Evolutionary conservation across 1,140 invertebrate genomes (phyloP), one percentile per base, ranked within the genome.

Genomic region (Drosophila ogumai): DNA sequence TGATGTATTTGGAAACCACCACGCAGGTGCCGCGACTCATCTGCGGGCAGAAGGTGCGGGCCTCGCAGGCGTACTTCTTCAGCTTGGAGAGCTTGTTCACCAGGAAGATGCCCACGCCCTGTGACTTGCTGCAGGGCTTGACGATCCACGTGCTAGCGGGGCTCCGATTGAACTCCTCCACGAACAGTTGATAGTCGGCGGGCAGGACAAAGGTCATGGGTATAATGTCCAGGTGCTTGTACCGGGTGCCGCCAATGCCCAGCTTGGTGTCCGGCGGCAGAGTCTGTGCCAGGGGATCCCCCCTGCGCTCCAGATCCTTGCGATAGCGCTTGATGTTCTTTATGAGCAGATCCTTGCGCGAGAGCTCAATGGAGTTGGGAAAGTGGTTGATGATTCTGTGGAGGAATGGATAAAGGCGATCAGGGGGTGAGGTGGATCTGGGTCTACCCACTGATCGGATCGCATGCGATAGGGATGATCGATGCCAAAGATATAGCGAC

Each of bases 91-190:
- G 92, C 93, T 97, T 98, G 79, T 98, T 98, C 73, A 98, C 97
- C 13, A 98, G 93, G 91, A 97, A 97, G 75, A 98, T 98, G 15
- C 97, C 97, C 8, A 96, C 95, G 0, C 96, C 97, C 93, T 98
- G 97, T 7, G 97, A 98, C 92, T 97, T 96, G 32, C 97, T 98
- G 92, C 97, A 98, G 0, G 98, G 98, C 93, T 99, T 99, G 95
- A 99, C 98, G 67, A 99, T 99, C 98, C 98, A 99, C 0, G 98
- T 98, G 65, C 96, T 97, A 79, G 97, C 96, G 0, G 98, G 97
- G 60, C 96, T 96, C 92, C 97, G 98, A 43, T 96, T 92, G 91
- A 98, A 99, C 90, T 99, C 97, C 91, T 99, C 97, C 1, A 98
- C 97, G 93, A 99, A 99, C 94, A 98, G 95, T 91, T 98, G 98